Evolutionary conservation across 2,113 vertebrate genomes (phyloP), one percentile per base, ranked within the genome.

Genomic region (Rhipidura dahli): DNA sequence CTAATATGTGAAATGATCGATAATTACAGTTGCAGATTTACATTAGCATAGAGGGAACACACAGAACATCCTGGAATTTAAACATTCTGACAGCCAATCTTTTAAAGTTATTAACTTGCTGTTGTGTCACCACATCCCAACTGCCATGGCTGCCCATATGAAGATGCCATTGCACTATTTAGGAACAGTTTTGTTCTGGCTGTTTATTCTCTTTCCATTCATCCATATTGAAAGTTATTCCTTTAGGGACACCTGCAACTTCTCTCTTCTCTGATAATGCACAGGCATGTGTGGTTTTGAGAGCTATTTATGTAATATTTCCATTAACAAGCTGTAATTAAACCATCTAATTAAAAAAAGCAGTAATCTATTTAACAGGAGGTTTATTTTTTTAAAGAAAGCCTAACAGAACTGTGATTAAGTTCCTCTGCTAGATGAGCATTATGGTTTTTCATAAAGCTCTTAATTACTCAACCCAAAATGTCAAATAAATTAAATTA

Each of bases 401-500:
- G 49, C 77, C 70, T 97, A 89, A 44, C 86, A 79, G 89, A 96
- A 95, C 73, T 90, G 83, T 95, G 89, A 97, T 97, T 98, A 97
- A 96, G 90, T 90, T 97, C 73, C 93, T 95, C 89, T 94, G 72
- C 96, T 98, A 98, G 96, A 97, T 96, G 94, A 98, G 84, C 97
- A 97, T 97, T 98, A 98, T 65, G 94, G 76, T 88, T 97, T 98
- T 97, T 90, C 96, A 72, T 83, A 96, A 93, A 93, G 85, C 69
- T 97, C 69, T 94, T 98, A 98, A 98, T 97, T 98, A 96, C 89
- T 96, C 69, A 96, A 97, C 94, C 53, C 88, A 84, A 96, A 97
- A 97, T 98, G 97, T 97, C 97, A 97, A 98, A 94, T 95, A 97
- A 97, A 98, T 98, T 98, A 96, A 98, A 98, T 98, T 97, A 97